A percentile compares a stretch with the other conserved stretches of the same genome.
phyloP scores from a whole-genome alignment of 1,140 invertebrate genomes.

The Pogonus chalceus region DNA sequence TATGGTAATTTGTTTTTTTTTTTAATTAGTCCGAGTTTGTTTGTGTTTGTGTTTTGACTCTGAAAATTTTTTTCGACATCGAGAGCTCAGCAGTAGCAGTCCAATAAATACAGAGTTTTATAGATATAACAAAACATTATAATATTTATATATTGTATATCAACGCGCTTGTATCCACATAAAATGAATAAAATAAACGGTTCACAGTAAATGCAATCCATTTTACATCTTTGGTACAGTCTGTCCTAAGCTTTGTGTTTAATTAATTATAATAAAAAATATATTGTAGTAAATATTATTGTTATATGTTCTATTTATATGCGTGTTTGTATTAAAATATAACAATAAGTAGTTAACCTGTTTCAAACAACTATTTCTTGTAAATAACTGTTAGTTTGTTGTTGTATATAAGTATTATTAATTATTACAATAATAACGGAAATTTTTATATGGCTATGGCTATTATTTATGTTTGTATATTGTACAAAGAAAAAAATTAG shows the following conservation, averaged over 20 bases:
- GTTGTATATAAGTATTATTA: neutral
- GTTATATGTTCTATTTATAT: constrained; percentile 1
- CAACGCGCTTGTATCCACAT: constrained; percentile 3
- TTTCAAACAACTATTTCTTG: constrained; percentile 6
- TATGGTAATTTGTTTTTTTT: neutral
- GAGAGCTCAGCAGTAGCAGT: constrained; percentile 3
- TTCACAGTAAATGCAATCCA: constrained; percentile 3
- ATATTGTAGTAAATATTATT: constrained; percentile 3
- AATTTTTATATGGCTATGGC: neutral
- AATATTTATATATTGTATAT: neutral
- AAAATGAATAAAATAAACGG: neutral
- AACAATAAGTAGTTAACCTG: constrained; percentile 4
- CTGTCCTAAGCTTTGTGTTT: constrained; percentile 4
- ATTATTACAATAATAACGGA: constrained; percentile 3
- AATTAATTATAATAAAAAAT: constrained; percentile 2
- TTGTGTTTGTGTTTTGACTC: neutral
- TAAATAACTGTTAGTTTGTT: neutral
- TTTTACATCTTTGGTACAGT: constrained; percentile 6
- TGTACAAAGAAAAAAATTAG: neutral
- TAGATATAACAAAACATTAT: constrained; percentile 4
- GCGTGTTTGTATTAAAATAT: neutral
- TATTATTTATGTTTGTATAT: neutral
- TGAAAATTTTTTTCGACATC: neutral
- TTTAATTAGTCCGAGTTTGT: neutral
- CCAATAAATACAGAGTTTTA: neutral